Evolutionary conservation across 2,888 invertebrate species (phyloP).

Genomic region (Epinotia nisella): DNA sequence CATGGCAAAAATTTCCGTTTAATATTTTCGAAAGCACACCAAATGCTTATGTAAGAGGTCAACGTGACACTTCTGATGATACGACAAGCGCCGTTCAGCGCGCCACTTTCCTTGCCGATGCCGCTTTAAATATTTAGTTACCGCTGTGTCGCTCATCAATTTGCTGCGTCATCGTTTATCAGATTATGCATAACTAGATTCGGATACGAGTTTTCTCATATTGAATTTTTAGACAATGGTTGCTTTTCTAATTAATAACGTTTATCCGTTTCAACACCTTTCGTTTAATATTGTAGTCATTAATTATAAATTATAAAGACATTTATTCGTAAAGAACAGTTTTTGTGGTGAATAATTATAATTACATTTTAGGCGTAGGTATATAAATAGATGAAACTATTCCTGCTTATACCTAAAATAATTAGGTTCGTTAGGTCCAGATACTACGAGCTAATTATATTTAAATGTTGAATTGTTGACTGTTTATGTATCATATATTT

Average conservation of each 20-base stretch:
- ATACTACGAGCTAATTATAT: no score
- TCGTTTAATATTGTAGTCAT: conserved; percentile 1
- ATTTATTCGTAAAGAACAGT: no score
- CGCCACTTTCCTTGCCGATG: conserved; percentile 75
- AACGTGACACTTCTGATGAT: conserved; percentile 79
- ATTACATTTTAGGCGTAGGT: no score
- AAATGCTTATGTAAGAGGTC: conserved; percentile 84
- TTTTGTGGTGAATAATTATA: no score
- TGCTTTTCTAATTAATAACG: background rate
- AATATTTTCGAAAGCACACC: conserved; percentile 81
- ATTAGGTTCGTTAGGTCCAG: no score
- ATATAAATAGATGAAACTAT: no score
- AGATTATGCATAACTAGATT: conserved; percentile 20
- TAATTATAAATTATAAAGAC: background rate
- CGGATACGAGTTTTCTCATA: conserved; percentile 7
- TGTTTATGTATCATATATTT: no score
- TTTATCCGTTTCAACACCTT: background rate
- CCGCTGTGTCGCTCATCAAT: conserved; percentile 51
- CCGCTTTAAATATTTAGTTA: conserved; percentile 73
- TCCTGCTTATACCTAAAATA: no score
- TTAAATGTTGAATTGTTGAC: no score
- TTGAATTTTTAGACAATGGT: background rate
- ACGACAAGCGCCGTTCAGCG: conserved; percentile 70
- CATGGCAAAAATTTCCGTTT: conserved; percentile 72
- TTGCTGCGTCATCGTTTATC: conserved; percentile 28